Base-by-base conservation (phyloP, 1,140 invertebrate species). In the Drosophila sturtevanti region DNA sequence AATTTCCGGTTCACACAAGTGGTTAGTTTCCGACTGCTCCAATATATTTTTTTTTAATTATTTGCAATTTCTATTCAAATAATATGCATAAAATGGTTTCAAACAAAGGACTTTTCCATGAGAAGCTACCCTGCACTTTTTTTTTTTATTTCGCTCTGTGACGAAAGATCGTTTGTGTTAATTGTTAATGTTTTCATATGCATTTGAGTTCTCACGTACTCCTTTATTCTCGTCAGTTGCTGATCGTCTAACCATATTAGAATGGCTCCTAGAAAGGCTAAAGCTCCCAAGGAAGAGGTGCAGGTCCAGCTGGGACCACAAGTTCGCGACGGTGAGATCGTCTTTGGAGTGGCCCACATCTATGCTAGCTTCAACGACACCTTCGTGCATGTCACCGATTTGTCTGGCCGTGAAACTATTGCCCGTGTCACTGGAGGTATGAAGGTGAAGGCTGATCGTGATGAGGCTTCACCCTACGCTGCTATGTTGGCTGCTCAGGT, bases 401-500 rank as follows among this genome's bases (percentile, higher is more conserved):
- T 99, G 77, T 99, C 99, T 69, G 99, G 99, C 78, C 96, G 98
- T 90, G 98, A 99, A 97, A 99, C 99, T 2, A 99, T 99, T 91
- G 97, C 97, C 65, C 95, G 98, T 90, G 97, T 99, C 34, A 99
- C 99, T 90, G 99, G 99, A 92, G 99, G 99, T 68, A 99, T 99
- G 99, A 99, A 99, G 94, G 99, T 99, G 0, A 99, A 99, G 93
- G 99, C 99, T 90, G 99, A 99, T 94, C 95, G 99, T 94, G 99
- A 99, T 94, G 99, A 99, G 93, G 97, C 98, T 81, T 99, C 98
- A 27, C 99, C 99, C 12, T 99, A 99, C 91, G 99, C 99, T 92
- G 99, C 99, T 96, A 99, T 99, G 99, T 98, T 99, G 93, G 99
- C 99, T 91, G 98, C 99, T 77, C 99, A 99, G 94, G 96, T 97